Percentiles rank a stretch among this genome's conserved stretches.
Conservation (phyloP, 2,113 vertebrate genomes). For the Callionymus lyra region DNA sequence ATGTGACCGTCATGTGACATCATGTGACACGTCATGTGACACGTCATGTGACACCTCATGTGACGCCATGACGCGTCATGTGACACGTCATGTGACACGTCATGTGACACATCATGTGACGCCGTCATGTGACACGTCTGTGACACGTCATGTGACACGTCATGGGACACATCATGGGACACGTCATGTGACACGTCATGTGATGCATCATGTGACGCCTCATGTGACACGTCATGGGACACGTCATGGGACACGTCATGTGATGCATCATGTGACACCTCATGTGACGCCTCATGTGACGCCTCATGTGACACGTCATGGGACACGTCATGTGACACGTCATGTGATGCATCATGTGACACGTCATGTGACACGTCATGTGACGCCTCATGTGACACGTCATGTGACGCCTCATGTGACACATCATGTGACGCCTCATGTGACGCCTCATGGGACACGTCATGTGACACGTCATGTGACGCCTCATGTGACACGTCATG, state of each 20-base stretch:
- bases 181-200: too few relatives aligned
- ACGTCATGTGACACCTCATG: neutral
- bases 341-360: too few relatives aligned
- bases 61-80: conserved; percentile 63
- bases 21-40: conserved; percentile 28
- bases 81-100: neutral
- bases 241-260: too few relatives aligned
- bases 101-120: too few relatives aligned
- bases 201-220: conserved; percentile 66
- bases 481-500: neutral
- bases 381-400: neutral
- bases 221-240: neutral
- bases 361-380: conserved; percentile 29
- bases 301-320: conserved; percentile 24
- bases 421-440: conserved; percentile 59
- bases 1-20: too few relatives aligned
- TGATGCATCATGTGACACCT: conserved; percentile 66
- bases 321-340: neutral
- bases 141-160: conserved; percentile 31
- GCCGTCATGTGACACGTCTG: too few relatives aligned
- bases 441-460: neutral
- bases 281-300: neutral
- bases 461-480: conserved; percentile 32
- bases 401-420: conserved; percentile 15
- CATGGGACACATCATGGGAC: neutral